phyloP scores from a whole-genome alignment of 2,888 invertebrate genomes.

The Patella caerulea region DNA sequence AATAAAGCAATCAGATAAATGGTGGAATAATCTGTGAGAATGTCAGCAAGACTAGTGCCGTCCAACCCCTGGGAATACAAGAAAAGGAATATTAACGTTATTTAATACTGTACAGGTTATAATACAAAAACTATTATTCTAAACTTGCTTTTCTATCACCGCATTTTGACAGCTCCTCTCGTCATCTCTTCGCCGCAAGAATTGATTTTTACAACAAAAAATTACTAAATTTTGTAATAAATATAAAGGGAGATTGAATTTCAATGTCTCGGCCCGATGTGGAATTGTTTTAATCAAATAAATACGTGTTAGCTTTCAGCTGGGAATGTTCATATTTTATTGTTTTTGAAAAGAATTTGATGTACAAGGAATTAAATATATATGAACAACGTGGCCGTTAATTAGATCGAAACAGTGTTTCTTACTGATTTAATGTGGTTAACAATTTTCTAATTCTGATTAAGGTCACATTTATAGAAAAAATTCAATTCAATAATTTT shows the following conservation, averaged over 20 bases:
- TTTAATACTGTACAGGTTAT: conserved; percentile 12
- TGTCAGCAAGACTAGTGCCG: neutral
- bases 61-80: conserved; percentile 2
- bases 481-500: too few relatives aligned
- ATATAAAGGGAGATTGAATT: conserved; percentile 4
- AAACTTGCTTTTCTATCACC: conserved; percentile 7
- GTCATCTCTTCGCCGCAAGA: neutral
- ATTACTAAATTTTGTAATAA: neutral
- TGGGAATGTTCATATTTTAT: neutral
- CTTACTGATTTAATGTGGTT: too few relatives aligned
- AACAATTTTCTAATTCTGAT: too few relatives aligned
- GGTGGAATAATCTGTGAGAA: conserved; percentile 12
- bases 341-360: neutral
- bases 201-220: conserved; percentile 4
- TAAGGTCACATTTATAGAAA: too few relatives aligned
- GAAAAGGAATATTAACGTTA: conserved; percentile 2
- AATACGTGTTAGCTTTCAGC: neutral
- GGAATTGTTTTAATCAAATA: conserved; percentile 5
- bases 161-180: neutral
- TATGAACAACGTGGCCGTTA: too few relatives aligned
- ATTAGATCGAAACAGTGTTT: too few relatives aligned
- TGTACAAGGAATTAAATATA: too few relatives aligned
- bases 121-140: conserved; percentile 11
- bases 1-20: conserved; percentile 13
- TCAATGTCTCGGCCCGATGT: neutral